Conservation (phyloP, 2,888 invertebrate species). For the Xestoiulus laeticollis region DNA sequence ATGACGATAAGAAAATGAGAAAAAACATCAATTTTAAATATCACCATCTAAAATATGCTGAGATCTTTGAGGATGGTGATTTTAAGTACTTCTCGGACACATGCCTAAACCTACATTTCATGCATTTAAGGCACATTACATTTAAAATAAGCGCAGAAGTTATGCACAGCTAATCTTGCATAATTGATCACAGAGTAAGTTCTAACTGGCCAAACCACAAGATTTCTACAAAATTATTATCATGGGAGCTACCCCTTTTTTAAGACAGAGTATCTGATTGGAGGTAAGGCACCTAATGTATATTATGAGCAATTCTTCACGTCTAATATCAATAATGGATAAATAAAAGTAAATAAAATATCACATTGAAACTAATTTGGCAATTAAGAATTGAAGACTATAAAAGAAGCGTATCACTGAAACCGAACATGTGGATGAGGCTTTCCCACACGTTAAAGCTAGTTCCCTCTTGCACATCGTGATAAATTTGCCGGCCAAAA, state of each 20-base stretch:
- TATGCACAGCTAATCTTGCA: too few relatives aligned
- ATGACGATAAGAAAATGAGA: not conserved
- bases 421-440: not conserved
- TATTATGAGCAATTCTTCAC: not conserved
- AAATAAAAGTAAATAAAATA: not conserved
- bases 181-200: not conserved
- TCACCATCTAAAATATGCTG: not conserved
- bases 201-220: not conserved
- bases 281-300: not conserved
- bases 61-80: not conserved
- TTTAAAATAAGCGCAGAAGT: too few relatives aligned
- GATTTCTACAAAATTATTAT: not conserved
- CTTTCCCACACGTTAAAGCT: conserved; percentile 33
- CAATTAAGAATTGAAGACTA: not conserved
- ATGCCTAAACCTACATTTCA: not conserved
- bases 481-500: conserved; percentile 43
- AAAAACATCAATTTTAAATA: not conserved
- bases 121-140: too few relatives aligned
- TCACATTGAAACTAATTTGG: not conserved
- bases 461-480: conserved; percentile 19
- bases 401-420: not conserved
- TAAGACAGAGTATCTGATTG: not conserved
- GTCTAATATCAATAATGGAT: not conserved
- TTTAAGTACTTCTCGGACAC: not conserved
- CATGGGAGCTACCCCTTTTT: too few relatives aligned